Percentiles rank a stretch among this genome's conserved stretches.
Conservation (phyloP, 2,113 vertebrate species). For the Channa maculata region DNA sequence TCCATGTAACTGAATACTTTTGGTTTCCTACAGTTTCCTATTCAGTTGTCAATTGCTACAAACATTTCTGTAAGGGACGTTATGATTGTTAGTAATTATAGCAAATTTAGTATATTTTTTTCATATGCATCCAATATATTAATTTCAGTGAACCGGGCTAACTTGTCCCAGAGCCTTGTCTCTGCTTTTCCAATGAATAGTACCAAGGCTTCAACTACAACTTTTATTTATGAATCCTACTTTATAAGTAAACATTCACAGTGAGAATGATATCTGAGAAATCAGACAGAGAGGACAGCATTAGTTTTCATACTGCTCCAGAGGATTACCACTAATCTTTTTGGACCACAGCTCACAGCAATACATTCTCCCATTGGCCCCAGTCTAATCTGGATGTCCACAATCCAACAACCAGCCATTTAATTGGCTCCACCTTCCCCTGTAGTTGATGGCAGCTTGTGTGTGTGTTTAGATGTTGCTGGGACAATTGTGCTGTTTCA, state of each 20-base stretch:
- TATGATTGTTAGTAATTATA: too few relatives aligned
- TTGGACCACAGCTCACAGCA: conserved; percentile 44
- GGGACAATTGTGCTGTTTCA: conserved; percentile 1
- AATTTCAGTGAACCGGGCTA: too few relatives aligned
- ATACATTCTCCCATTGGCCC: conserved; percentile 63
- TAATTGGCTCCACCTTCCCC: conserved; percentile 52
- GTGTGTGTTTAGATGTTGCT: background rate
- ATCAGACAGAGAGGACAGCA: conserved; percentile 19
- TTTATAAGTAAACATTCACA: conserved; percentile 11
- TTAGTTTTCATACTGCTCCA: conserved; percentile 48
- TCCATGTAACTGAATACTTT: too few relatives aligned
- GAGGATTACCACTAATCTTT: conserved; percentile 80
- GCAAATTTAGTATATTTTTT: too few relatives aligned
- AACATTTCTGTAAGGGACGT: background rate
- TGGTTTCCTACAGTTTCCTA: too few relatives aligned
- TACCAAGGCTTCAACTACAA: background rate
- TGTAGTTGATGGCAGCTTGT: too few relatives aligned
- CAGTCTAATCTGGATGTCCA: conserved; percentile 64
- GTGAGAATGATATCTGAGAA: conserved; percentile 11
- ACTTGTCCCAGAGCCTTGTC: background rate
- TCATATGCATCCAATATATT: too few relatives aligned
- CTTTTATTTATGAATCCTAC: background rate
- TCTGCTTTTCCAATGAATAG: background rate
- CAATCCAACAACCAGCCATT: conserved; percentile 20
- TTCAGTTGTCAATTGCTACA: background rate